These are phyloP conservation scores for Oncorhynchus nerka DNA, from an alignment of 2,113 vertebrate genomes.

Conservation along the genomic window DNA sequence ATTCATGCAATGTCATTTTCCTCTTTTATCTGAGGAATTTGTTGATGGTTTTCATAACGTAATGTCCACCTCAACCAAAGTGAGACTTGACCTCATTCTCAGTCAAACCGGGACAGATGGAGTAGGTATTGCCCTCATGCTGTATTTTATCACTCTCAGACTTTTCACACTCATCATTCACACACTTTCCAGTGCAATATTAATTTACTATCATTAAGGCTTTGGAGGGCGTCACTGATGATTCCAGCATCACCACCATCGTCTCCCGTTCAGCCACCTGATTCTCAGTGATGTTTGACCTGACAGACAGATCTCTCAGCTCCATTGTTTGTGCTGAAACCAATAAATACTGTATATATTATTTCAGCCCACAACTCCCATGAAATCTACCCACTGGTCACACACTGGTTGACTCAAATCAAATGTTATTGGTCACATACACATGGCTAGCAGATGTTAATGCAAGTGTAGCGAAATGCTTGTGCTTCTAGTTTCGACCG, in stretches of 20 bases:
- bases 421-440: no score
- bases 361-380: no score
- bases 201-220: constrained; percentile 2
- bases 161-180: neutral
- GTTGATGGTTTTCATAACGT: constrained; percentile 41
- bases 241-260: neutral
- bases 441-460: no score
- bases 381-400: neutral
- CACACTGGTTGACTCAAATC: no score
- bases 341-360: neutral
- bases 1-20: constrained; percentile 77
- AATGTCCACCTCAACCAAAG: constrained; percentile 50
- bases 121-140: neutral
- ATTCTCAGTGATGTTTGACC: neutral
- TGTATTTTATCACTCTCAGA: neutral
- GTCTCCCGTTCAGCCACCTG: neutral
- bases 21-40: constrained; percentile 72
- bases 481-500: no score
- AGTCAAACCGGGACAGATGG: constrained; percentile 19
- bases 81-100: constrained; percentile 49
- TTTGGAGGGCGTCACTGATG: constrained; percentile 18
- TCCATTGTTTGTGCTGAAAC: constrained; percentile 17
- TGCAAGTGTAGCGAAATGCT: no score
- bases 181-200: neutral
- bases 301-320: neutral